Evolutionary conservation across 2,797 vertebrate species (phyloP).

Genomic region (Phrynocephalus vlangalii): DNA sequence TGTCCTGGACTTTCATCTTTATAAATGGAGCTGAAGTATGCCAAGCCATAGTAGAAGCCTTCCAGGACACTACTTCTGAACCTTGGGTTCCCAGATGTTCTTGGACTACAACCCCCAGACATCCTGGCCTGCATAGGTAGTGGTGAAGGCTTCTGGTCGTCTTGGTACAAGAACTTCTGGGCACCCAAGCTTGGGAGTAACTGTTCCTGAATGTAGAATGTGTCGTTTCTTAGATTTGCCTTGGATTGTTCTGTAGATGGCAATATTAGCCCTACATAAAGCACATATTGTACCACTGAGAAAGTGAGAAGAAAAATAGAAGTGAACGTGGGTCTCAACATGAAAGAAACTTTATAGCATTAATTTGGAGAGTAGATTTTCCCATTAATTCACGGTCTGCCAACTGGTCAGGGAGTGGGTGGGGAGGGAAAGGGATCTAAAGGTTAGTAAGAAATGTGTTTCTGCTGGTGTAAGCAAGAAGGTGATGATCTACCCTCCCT

Average conservation of each 20-base stretch:
- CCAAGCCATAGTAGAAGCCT: slow-evolving; percentile 25
- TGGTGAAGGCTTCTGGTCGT: no score
- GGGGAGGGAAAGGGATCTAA: neutral
- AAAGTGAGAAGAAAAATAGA: neutral
- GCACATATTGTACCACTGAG: slow-evolving; percentile 18
- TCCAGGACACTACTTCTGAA: slow-evolving; percentile 10
- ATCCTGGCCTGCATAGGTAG: no score
- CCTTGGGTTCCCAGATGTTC: no score
- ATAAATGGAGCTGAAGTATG: neutral
- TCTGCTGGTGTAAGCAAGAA: neutral
- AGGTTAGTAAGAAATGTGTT: neutral
- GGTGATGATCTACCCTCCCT: neutral
- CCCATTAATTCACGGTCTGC: slow-evolving; percentile 11
- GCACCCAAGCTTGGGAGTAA: no score
- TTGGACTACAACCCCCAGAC: no score
- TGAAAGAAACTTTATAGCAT: neutral
- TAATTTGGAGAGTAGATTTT: neutral
- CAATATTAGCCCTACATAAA: slow-evolving; percentile 10
- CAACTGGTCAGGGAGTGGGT: neutral
- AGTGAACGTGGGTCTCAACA: neutral
- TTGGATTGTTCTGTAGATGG: slow-evolving; percentile 23
- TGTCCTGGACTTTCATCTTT: neutral
- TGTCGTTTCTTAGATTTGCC: neutral
- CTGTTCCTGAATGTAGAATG: neutral
- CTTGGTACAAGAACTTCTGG: no score